Conservation (phyloP, 2,113 vertebrate genomes). For the Coryphaenoides rupestris region DNA sequence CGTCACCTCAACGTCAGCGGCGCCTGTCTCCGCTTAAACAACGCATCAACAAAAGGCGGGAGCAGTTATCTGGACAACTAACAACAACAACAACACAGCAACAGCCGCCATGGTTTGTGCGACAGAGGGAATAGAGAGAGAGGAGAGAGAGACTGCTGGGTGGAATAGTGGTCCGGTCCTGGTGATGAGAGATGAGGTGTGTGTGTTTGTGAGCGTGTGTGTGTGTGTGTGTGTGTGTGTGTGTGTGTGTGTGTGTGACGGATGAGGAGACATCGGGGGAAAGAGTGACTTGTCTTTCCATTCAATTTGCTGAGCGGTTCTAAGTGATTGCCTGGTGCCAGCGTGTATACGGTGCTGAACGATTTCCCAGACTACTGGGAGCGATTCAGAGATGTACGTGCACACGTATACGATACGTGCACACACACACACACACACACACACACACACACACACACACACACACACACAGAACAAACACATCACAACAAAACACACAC, state of each 20-base stretch:
- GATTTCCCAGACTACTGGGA: neutral
- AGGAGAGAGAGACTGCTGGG: conserved; percentile 30
- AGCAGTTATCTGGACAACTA: too few species aligned
- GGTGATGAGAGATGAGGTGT: too few species aligned
- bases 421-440: neutral
- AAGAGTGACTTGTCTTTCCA: conserved; percentile 31
- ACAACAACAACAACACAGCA: too few species aligned
- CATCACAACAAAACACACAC: conserved; percentile 2
- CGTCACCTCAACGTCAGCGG: too few species aligned
- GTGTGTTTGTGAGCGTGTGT: neutral
- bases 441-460: neutral
- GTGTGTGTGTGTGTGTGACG: neutral
- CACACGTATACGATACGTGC: neutral
- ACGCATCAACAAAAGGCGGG: too few species aligned
- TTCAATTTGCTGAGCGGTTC: conserved; percentile 57
- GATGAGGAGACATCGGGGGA: conserved; percentile 45
- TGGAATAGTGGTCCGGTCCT: too few species aligned
- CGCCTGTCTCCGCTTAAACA: too few species aligned
- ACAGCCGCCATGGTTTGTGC: too few species aligned
- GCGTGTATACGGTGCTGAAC: conserved; percentile 23
- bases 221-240: neutral
- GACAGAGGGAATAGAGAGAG: too few species aligned
- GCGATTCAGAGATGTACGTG: neutral
- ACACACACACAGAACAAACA: conserved; percentile 2
- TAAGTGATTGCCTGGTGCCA: conserved; percentile 46